Evolutionary conservation across 2,797 vertebrate genomes (phyloP).

Genomic region (Tarsius wallacei): DNA sequence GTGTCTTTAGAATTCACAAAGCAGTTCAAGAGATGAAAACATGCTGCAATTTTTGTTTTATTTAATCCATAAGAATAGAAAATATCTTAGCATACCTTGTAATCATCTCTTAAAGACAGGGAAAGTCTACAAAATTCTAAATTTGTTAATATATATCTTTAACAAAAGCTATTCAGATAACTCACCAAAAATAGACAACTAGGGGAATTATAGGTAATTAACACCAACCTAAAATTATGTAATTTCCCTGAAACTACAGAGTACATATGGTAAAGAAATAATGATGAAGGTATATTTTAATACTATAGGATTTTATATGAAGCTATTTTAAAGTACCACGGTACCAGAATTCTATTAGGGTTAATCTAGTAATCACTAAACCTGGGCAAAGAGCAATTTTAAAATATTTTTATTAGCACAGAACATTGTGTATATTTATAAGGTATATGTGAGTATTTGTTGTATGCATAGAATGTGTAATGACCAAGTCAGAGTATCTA

Average conservation of each 20-base stretch:
- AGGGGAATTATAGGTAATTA: neutral
- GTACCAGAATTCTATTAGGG: neutral
- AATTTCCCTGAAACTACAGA: conserved; percentile 15
- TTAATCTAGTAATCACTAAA: neutral
- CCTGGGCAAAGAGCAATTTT: neutral
- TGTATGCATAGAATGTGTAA: neutral
- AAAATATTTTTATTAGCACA: neutral
- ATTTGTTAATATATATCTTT: neutral
- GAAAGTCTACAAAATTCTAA: neutral
- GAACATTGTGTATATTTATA: neutral
- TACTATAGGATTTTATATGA: neutral
- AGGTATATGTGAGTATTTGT: neutral
- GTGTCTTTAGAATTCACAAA: conserved; percentile 46
- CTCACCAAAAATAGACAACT: neutral
- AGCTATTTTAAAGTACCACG: neutral
- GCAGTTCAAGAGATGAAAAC: neutral
- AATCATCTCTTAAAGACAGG: neutral
- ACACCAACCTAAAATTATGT: conserved; percentile 10
- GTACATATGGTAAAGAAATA: neutral
- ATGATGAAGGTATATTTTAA: conserved; percentile 13
- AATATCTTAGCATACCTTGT: neutral
- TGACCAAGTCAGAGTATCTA: neutral
- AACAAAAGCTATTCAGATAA: conserved; percentile 50
- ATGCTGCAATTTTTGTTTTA: conserved; percentile 28
- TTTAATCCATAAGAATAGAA: conserved; percentile 9